Evolutionary conservation across 2,797 vertebrate species (phyloP).

Genomic region (Borostomias antarcticus): DNA sequence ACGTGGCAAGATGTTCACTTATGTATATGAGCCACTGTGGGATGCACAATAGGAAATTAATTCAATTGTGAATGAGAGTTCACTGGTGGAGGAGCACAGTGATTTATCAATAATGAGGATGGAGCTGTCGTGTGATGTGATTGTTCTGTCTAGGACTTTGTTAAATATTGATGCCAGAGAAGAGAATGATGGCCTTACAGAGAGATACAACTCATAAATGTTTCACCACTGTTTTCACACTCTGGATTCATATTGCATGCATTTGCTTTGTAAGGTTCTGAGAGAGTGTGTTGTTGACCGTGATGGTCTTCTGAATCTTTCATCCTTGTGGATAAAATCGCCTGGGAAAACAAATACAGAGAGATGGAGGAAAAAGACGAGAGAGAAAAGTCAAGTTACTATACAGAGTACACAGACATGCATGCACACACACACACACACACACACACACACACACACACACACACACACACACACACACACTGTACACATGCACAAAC

Average conservation of each 20-base stretch:
- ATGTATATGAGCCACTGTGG: too few species aligned
- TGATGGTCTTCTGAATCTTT: constrained; percentile 4
- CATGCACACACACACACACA: not conserved
- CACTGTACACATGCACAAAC: not conserved
- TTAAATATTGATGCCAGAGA: constrained; percentile 17
- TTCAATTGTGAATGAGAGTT: not conserved
- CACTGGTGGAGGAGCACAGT: not conserved
- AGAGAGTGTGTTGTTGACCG: not conserved
- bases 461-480: not conserved
- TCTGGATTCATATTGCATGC: not conserved
- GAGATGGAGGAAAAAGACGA: not conserved
- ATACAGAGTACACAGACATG: too few species aligned
- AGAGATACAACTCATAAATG: constrained; percentile 6
- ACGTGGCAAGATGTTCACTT: too few species aligned
- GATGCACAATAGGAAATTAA: not conserved
- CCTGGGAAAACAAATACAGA: not conserved
- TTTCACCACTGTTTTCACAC: not conserved
- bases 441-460: not conserved
- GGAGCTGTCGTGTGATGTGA: constrained; percentile 2
- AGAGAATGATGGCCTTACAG: not conserved
- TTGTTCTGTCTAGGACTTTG: constrained; percentile 4
- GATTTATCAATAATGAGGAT: constrained; percentile 13
- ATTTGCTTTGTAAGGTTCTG: not conserved
- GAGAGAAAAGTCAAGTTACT: not conserved
- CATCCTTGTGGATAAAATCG: not conserved